Evolutionary conservation across 2,797 vertebrate species (phyloP).

Genomic region (Oryzias sinensis): DNA sequence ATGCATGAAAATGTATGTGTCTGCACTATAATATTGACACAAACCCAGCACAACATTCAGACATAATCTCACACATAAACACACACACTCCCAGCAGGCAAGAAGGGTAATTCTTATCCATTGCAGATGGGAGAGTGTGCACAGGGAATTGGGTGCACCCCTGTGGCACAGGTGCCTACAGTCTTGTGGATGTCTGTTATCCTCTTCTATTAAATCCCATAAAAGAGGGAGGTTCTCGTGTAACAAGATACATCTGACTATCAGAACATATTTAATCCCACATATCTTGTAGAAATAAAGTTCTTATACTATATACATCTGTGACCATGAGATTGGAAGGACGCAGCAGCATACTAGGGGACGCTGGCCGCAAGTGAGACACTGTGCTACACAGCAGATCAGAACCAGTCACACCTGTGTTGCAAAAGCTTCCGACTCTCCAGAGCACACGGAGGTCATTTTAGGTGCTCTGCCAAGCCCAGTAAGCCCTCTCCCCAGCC

Average conservation of each 20-base stretch:
- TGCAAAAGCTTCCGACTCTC: slow-evolving; percentile 52
- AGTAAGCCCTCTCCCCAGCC: slow-evolving; percentile 53
- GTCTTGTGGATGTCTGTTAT: too few species aligned
- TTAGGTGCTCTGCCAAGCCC: slow-evolving; percentile 50
- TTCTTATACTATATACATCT: slow-evolving; percentile 47
- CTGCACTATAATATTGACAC: too few species aligned
- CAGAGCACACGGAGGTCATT: slow-evolving; percentile 54
- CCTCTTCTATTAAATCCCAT: too few species aligned
- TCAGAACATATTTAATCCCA: slow-evolving; percentile 27
- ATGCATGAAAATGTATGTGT: too few species aligned
- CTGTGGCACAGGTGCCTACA: too few species aligned
- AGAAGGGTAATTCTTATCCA: too few species aligned
- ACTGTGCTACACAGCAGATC: slow-evolving; percentile 53
- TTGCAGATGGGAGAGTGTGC: too few species aligned
- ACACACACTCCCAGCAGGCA: too few species aligned
- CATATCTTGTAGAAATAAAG: slow-evolving; percentile 44
- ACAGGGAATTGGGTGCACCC: too few species aligned
- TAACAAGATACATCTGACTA: slow-evolving; percentile 9
- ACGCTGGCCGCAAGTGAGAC: slow-evolving; percentile 61
- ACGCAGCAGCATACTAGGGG: slow-evolving; percentile 64
- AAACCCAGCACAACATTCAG: too few species aligned
- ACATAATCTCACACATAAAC: too few species aligned
- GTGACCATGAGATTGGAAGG: slow-evolving; percentile 57
- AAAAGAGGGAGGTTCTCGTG: too few species aligned
- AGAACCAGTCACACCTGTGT: slow-evolving; percentile 69